Base-by-base conservation (phyloP, 2,113 vertebrate genomes). In the Choloepus hoffmanni region DNA sequence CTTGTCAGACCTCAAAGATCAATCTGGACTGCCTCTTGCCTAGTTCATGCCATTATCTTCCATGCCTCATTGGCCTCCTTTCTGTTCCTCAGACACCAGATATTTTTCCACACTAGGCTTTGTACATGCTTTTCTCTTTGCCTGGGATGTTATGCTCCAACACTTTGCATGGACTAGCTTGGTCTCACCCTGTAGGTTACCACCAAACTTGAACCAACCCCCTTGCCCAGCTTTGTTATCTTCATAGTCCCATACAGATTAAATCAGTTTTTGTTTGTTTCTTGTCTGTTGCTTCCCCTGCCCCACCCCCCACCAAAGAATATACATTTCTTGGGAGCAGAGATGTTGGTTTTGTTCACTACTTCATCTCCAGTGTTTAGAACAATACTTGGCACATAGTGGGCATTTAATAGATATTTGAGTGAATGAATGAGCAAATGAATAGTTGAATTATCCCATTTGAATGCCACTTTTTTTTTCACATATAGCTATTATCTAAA, bases 71-170 rank as follows among this genome's bases (percentile, higher is more conserved):
- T 26, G 11, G 28, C 60, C 63, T 24, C 48, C 58, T 55, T 19
- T 3, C 68, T 4, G 9, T 13, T 1, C 45, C 30, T 1, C 3
- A 2, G 63, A 48, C 26, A 4, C 85, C 40, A 4, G 19, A 6
- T 36, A 30, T 9, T 30, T 33, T 40, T 18, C 70, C 18, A 0
- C 43, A 26, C 5, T 24, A 15, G 21, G 26, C 67, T 24, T 28
- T 43, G 12, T 6, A 15, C n/a, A 1, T 26, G n/a, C 24, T 23
- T 14, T 73, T 21, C 15, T 48, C 10, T 14, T 7, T 0, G 74
- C 45, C 33, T 1, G 0, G 70, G 36, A 55, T 16, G 8, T 36
- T 10, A 30, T 24, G 12, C 40, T 7, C 16, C 15, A 0, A 18
- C 58, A 28, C 81, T 45, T 33, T 4, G 13, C 58, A 2, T 7